Evolutionary conservation across 2,797 vertebrate species (phyloP).

Genomic region (Ctenopoma multispine): DNA sequence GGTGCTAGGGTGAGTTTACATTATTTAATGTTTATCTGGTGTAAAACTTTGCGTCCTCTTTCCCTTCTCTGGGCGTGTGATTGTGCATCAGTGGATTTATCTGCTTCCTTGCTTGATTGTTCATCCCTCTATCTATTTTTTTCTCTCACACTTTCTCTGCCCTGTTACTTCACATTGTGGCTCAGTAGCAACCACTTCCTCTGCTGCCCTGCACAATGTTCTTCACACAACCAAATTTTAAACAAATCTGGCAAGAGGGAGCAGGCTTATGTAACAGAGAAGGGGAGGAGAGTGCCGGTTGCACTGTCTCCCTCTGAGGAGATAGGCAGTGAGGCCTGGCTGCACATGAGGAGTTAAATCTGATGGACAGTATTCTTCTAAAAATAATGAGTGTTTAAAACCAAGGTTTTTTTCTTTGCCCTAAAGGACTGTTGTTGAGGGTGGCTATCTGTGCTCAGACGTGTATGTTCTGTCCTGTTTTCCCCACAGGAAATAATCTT

Average conservation of each 20-base stretch:
- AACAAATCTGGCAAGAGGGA: conserved; percentile 81
- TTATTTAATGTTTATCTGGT: conserved; percentile 14
- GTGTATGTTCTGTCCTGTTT: conserved; percentile 46
- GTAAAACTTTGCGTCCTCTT: conserved; percentile 9
- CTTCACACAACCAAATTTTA: conserved; percentile 82
- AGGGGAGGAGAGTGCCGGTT: conserved; percentile 56
- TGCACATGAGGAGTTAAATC: conserved; percentile 31
- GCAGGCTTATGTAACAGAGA: conserved; percentile 77
- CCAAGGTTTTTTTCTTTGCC: background rate
- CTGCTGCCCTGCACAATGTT: conserved; percentile 60
- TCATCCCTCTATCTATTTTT: conserved; percentile 27
- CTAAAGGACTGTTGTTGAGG: conserved; percentile 47
- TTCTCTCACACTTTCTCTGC: conserved; percentile 60
- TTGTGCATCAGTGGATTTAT: conserved; percentile 2
- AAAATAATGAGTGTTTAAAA: conserved; percentile 1
- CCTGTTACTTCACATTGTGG: conserved; percentile 64
- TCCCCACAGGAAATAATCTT: conserved; percentile 76
- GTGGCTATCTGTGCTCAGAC: conserved; percentile 26
- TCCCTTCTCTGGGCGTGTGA: background rate
- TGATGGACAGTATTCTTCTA: conserved; percentile 46
- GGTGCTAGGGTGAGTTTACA: conserved; percentile 37
- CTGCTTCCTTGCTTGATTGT: background rate
- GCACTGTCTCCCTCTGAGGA: conserved; percentile 56
- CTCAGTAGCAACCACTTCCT: conserved; percentile 71
- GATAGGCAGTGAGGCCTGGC: conserved; percentile 28